phyloP scores from a whole-genome alignment of 37 sponge, comb jelly and placozoan species.

The Hexactinellida sp. region DNA sequence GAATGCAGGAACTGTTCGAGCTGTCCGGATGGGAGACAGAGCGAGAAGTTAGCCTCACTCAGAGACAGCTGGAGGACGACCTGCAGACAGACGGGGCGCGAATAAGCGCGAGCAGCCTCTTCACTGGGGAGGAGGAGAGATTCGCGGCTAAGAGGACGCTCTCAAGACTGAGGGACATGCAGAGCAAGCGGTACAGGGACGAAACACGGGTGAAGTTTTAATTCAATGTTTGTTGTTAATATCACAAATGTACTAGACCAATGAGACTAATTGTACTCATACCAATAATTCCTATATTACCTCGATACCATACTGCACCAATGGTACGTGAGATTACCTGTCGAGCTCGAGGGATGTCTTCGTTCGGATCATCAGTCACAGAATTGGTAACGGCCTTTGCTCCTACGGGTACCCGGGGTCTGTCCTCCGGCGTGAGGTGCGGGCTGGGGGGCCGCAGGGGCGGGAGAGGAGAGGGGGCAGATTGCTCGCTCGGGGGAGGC shows the following conservation, averaged over 20 bases:
- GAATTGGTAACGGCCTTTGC: neutral
- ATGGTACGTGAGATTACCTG: neutral
- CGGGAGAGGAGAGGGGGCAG: neutral
- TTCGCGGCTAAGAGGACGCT: slow-evolving; percentile 61
- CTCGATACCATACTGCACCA: too few species aligned
- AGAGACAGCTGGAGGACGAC: slow-evolving; percentile 15
- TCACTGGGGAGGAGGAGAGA: slow-evolving; percentile 86
- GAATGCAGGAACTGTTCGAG: neutral
- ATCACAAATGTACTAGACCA: neutral
- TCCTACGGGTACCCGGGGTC: neutral
- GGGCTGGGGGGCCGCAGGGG: neutral
- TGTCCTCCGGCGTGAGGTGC: neutral
- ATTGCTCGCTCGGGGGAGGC: neutral
- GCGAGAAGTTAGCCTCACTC: neutral
- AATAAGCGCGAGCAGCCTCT: slow-evolving; percentile 46
- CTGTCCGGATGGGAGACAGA: neutral
- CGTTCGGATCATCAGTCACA: neutral
- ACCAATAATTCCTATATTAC: neutral
- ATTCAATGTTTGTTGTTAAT: too few species aligned
- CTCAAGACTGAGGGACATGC: slow-evolving; percentile 73
- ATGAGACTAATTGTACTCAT: neutral
- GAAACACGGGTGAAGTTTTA: neutral
- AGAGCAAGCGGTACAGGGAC: slow-evolving; percentile 54
- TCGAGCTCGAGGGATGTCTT: neutral
- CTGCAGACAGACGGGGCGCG: slow-evolving; percentile 11